These are phyloP conservation scores for Cephalotes varians DNA, from an alignment of 2,888 invertebrate genomes.

Conservation along the genomic window DNA sequence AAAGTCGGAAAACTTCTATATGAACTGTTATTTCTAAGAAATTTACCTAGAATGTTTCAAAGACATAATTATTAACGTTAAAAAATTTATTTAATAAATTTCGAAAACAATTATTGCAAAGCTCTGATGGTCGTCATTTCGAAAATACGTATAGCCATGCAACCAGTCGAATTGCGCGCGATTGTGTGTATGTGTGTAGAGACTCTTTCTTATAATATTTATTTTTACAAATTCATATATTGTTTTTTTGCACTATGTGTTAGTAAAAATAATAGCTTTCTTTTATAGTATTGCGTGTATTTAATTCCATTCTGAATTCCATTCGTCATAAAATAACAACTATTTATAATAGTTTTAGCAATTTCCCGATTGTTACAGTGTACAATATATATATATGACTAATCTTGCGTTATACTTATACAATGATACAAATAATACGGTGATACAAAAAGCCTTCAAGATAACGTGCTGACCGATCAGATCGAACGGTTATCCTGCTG, in stretches of 20 bases:
- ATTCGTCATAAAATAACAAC: not conserved
- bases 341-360: not conserved
- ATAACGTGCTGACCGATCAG: conserved; percentile 32
- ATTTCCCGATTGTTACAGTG: not conserved
- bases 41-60: not conserved
- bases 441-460: not conserved
- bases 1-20: not conserved
- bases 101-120: not conserved
- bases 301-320: not conserved
- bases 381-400: not conserved
- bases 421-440: not conserved
- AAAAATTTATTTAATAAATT: not conserved
- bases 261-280: not conserved
- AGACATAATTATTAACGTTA: not conserved
- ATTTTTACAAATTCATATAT: not conserved
- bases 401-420: not conserved
- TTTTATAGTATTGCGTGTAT: not conserved
- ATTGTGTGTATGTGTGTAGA: too few relatives aligned
- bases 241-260: not conserved
- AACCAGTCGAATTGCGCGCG: too few relatives aligned
- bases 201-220: not conserved
- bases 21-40: not conserved
- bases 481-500: conserved; percentile 18
- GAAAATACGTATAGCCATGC: not conserved
- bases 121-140: not conserved